Conservation (phyloP, 2,888 invertebrate genomes). For the Hydraecia micacea region DNA sequence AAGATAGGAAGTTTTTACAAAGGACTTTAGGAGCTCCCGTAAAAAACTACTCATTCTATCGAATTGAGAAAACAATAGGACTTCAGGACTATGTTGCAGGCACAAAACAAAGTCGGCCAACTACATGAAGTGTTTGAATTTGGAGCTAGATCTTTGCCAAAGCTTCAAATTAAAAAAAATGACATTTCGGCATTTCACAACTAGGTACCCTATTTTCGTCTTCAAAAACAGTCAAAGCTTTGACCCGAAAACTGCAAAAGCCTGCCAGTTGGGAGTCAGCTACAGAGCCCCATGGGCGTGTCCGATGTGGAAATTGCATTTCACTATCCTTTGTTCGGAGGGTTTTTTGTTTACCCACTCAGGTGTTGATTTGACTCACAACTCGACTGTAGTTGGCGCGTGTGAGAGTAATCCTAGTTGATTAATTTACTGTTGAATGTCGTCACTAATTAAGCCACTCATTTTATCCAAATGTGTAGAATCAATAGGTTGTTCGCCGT, state of each 20-base stretch:
- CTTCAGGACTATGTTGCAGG: conserved; percentile 7
- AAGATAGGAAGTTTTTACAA: conserved; percentile 55
- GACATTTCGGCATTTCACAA: not conserved
- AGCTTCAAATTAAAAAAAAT: conserved; percentile 28
- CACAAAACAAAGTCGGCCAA: not conserved
- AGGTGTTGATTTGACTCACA: conserved; percentile 69
- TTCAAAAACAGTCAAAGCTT: conserved; percentile 72
- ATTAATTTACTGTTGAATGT: conserved; percentile 54
- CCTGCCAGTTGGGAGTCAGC: conserved; percentile 63
- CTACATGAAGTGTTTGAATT: not conserved
- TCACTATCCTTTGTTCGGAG: conserved; percentile 73
- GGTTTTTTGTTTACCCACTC: conserved; percentile 72
- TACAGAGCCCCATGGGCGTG: conserved; percentile 68
- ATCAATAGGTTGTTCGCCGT: conserved; percentile 24
- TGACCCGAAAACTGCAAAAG: conserved; percentile 72
- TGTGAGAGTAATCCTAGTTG: conserved; percentile 46
- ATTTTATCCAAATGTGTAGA: conserved; percentile 33
- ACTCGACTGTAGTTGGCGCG: conserved; percentile 31
- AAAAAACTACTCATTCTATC: conserved; percentile 29
- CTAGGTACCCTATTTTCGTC: conserved; percentile 32
- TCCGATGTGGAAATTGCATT: conserved; percentile 75
- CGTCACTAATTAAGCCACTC: conserved; percentile 32
- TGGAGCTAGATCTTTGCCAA: not conserved
- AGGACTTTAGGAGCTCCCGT: conserved; percentile 36
- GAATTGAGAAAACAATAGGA: conserved; percentile 1